A percentile compares a stretch with the other conserved stretches of the same genome.
Conservation (phyloP, 1,140 invertebrate species). For the Battus philenor region DNA sequence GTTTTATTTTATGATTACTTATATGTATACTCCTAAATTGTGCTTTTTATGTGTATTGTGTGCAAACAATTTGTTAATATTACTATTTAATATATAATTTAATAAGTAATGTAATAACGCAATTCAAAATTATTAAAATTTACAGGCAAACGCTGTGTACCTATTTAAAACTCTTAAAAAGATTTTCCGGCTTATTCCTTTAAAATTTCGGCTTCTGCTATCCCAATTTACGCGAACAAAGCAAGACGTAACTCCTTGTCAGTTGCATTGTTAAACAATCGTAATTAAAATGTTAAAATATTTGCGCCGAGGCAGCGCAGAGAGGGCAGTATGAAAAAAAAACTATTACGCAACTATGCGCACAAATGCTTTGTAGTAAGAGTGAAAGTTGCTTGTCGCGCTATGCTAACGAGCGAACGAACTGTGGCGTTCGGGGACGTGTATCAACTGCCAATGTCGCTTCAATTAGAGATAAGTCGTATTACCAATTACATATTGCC, state of each 20-base stretch:
- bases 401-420: slow-evolving; percentile 3
- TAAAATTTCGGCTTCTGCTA: neutral
- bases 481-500: slow-evolving; percentile 11
- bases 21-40: no score
- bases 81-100: no score
- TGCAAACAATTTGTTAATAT: no score
- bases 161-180: neutral
- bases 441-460: slow-evolving; percentile 9
- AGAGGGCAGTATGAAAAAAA: neutral
- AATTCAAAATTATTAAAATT: no score
- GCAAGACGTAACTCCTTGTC: slow-evolving; percentile 1
- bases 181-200: neutral
- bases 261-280: slow-evolving; percentile 9
- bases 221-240: slow-evolving; percentile 1
- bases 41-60: no score
- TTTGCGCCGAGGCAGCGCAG: slow-evolving; percentile 1
- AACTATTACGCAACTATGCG: neutral
- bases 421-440: slow-evolving; percentile 7
- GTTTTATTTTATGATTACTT: no score
- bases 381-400: slow-evolving; percentile 12
- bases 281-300: slow-evolving; percentile 15
- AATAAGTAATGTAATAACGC: no score
- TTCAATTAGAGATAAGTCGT: slow-evolving; percentile 13
- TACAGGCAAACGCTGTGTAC: no score
- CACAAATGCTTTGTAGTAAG: slow-evolving; percentile 5